Evolutionary conservation across 2,113 vertebrate species (phyloP).

Genomic region (Xiphophorus couchianus): DNA sequence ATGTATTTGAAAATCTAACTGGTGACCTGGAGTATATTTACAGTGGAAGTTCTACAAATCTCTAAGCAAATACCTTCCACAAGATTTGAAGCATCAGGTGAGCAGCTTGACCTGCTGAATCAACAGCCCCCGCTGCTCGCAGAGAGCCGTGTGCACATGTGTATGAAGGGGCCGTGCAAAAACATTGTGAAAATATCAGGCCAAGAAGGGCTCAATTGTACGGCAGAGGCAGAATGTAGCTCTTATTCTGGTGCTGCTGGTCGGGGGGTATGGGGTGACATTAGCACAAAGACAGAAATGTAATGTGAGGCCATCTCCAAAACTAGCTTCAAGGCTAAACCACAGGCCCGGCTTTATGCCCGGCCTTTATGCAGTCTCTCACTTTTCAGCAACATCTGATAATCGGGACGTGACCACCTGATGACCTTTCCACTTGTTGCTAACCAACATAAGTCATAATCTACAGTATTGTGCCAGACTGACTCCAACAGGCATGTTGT

Average conservation of each 20-base stretch:
- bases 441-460: conserved; percentile 51
- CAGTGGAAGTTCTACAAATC: conserved; percentile 26
- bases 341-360: conserved; percentile 62
- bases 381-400: conserved; percentile 65
- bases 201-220: conserved; percentile 76
- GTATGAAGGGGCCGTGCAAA: conserved; percentile 46
- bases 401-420: conserved; percentile 58
- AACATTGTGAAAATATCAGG: conserved; percentile 74
- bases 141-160: conserved; percentile 39
- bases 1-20: conserved; percentile 18
- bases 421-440: conserved; percentile 68
- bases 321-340: conserved; percentile 64
- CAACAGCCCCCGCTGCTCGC: conserved; percentile 33
- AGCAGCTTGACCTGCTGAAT: conserved; percentile 27
- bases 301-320: conserved; percentile 74
- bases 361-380: conserved; percentile 48
- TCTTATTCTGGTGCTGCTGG: conserved; percentile 69
- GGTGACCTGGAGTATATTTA: conserved; percentile 25
- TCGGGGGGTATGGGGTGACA: conserved; percentile 69
- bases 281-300: conserved; percentile 78
- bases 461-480: conserved; percentile 19
- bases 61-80: conserved; percentile 48
- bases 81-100: conserved; percentile 50
- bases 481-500: conserved; percentile 11
- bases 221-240: conserved; percentile 67